A percentile compares a stretch with the other conserved stretches of the same genome.
These are phyloP conservation scores for Aix galericulata DNA, from an alignment of 2,113 vertebrate species.

Conservation along the genomic window DNA sequence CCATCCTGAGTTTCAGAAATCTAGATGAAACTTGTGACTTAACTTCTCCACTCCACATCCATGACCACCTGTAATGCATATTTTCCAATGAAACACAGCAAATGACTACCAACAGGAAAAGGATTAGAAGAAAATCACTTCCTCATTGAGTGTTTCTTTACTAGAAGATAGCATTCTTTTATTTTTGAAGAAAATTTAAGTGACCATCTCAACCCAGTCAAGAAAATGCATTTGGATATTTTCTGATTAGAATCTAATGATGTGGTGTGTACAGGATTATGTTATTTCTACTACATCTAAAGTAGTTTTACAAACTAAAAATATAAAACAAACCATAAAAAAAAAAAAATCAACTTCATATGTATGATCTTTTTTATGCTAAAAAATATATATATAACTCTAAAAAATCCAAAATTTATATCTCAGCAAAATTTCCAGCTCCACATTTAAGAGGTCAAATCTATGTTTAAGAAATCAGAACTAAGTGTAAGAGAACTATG, in stretches of 20 bases:
- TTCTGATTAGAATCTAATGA: background rate
- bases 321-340: background rate
- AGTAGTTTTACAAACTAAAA: background rate
- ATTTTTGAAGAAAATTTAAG: background rate
- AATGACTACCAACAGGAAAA: background rate
- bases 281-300: background rate
- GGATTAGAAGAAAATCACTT: background rate
- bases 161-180: background rate
- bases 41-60: background rate
- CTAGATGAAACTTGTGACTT: background rate
- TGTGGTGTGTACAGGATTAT: background rate
- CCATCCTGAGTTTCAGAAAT: background rate
- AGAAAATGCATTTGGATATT: background rate
- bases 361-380: too few relatives aligned
- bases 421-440: background rate
- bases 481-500: background rate
- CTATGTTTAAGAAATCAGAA: background rate
- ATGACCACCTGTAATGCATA: accelerated
- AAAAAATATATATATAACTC: too few relatives aligned
- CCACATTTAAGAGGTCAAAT: background rate
- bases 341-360: accelerated
- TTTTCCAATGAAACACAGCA: background rate
- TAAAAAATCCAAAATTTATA: background rate
- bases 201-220: background rate
- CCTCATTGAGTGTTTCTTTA: background rate